Conservation (phyloP, 2,113 vertebrate species). For the Vulpes lagopus region DNA sequence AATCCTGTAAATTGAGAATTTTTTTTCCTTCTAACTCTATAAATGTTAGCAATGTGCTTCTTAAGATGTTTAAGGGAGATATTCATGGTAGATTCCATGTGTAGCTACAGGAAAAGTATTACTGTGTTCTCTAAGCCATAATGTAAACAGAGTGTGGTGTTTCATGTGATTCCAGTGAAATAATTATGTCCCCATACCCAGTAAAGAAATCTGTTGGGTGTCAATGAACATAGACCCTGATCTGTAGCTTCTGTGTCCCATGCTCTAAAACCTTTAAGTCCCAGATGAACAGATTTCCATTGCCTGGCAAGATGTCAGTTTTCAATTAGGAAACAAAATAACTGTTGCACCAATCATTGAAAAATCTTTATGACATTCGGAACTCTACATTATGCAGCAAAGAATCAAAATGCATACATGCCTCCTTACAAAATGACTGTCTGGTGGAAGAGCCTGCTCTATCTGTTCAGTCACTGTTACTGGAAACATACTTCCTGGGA, state of each 20-base stretch:
- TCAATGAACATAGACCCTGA: not conserved
- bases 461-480: not conserved
- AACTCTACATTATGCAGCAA: not conserved
- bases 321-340: not conserved
- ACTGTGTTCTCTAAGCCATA: not conserved
- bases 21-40: not conserved
- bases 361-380: not conserved
- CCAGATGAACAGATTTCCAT: not conserved
- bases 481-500: not conserved
- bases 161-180: not conserved
- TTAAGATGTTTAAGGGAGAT: not conserved
- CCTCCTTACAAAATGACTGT: not conserved
- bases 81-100: not conserved
- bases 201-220: not conserved
- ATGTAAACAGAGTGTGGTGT: not conserved
- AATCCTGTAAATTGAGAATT: rapidly evolving
- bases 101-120: not conserved
- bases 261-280: not conserved
- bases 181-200: not conserved
- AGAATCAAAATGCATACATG: not conserved
- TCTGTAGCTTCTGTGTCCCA: not conserved
- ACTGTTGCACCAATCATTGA: rapidly evolving
- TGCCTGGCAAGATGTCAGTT: not conserved
- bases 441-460: not conserved
- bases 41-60: not conserved